A percentile compares a stretch with the other conserved stretches of the same genome.
Evolutionary conservation across 2,888 invertebrate genomes (phyloP).

Genomic region (Hypselothyrea guttata): DNA sequence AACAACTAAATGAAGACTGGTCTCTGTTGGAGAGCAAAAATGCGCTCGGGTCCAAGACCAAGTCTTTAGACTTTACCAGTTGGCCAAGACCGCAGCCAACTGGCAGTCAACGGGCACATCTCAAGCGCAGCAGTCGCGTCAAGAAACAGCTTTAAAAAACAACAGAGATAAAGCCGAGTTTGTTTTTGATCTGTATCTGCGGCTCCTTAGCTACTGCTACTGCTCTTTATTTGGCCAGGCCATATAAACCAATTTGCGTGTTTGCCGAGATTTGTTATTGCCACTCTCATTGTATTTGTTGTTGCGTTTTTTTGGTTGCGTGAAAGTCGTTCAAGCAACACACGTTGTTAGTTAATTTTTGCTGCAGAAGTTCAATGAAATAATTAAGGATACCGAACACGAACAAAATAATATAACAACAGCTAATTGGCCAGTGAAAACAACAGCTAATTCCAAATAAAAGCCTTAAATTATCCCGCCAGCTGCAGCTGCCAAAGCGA

Average conservation of each 20-base stretch:
- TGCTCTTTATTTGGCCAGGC: conserved; percentile 30
- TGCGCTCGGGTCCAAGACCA: conserved; percentile 16
- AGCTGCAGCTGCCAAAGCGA: conserved; percentile 13
- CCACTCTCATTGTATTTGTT: too few relatives aligned
- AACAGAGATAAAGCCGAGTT: too few relatives aligned
- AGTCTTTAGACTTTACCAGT: conserved; percentile 61
- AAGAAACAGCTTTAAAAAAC: conserved; percentile 12
- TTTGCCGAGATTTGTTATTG: conserved; percentile 21
- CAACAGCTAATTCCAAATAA: conserved; percentile 6
- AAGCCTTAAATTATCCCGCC: conserved; percentile 4
- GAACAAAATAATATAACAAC: too few relatives aligned
- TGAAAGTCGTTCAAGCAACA: conserved; percentile 66
- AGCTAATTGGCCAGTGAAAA: conserved; percentile 18
- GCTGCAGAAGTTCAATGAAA: conserved; percentile 52
- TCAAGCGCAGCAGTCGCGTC: conserved; percentile 69
- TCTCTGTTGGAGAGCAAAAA: conserved; percentile 41
- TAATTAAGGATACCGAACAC: conserved; percentile 56
- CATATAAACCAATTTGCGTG: conserved; percentile 60
- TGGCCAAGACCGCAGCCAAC: conserved; percentile 59
- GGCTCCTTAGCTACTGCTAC: conserved; percentile 31
- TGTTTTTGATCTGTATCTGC: conserved; percentile 20
- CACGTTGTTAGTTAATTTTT: conserved; percentile 27
- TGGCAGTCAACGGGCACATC: conserved; percentile 70
- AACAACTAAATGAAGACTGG: conserved; percentile 36
- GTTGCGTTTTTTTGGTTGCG: conserved; percentile 49